A percentile compares a stretch with the other conserved stretches of the same genome.
Conservation (phyloP, 2,797 vertebrate species). For the Syngnathus acus region DNA sequence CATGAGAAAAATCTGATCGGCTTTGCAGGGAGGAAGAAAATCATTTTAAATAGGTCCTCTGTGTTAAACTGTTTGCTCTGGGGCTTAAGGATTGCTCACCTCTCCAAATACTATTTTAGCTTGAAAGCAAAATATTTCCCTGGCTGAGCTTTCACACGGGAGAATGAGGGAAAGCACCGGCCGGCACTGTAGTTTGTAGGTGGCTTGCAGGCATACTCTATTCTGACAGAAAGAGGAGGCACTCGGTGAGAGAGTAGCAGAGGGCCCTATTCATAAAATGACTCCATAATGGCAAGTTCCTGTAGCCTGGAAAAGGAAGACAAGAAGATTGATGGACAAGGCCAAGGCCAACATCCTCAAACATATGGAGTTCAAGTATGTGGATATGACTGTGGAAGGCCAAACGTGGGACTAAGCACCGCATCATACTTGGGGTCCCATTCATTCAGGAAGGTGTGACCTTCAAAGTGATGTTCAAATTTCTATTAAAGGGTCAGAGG, state of each 20-base stretch:
- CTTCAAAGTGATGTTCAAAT: constrained; percentile 36
- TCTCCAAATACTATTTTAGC: constrained; percentile 71
- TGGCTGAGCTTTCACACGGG: constrained; percentile 56
- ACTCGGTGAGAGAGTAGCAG: constrained; percentile 60
- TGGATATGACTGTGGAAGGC: constrained; percentile 50
- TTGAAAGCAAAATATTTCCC: constrained; percentile 68
- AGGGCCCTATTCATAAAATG: constrained; percentile 72
- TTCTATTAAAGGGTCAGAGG: constrained; percentile 3
- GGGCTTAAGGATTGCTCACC: constrained; percentile 69
- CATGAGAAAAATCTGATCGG: constrained; percentile 57
- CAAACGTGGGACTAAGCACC: constrained; percentile 34
- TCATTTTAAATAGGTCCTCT: constrained; percentile 71
- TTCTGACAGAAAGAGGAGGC: constrained; percentile 69
- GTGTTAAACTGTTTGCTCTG: constrained; percentile 70
- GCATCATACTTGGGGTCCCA: constrained; percentile 29
- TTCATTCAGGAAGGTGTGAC: constrained; percentile 25
- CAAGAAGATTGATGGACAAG: constrained; percentile 65
- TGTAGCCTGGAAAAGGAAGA: constrained; percentile 65
- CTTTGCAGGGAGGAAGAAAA: constrained; percentile 54
- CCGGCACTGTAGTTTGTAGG: constrained; percentile 58
- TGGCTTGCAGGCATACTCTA: constrained; percentile 68
- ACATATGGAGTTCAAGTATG: constrained; percentile 54
- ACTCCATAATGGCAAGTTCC: constrained; percentile 67
- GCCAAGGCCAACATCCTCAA: constrained; percentile 60
- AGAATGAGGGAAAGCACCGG: constrained; percentile 52